Conservation (phyloP, 2,797 vertebrate genomes). For the Scarus forsteni region DNA sequence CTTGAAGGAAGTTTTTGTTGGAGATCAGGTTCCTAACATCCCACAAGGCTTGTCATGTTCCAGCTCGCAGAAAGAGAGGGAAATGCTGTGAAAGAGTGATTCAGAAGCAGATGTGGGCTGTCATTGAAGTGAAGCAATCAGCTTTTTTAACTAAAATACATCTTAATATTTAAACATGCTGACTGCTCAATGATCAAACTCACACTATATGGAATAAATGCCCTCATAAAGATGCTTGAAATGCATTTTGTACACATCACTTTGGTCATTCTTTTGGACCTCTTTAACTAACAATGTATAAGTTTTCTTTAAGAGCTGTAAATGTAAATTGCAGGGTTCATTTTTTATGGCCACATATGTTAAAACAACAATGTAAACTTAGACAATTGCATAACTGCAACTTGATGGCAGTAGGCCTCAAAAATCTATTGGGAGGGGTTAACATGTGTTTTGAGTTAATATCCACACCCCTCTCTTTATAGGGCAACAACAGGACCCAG, state of each 20-base stretch:
- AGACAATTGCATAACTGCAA: slow-evolving; percentile 36
- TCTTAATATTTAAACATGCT: not conserved
- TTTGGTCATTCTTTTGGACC: not conserved
- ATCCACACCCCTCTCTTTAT: slow-evolving; percentile 42
- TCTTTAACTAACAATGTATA: not conserved
- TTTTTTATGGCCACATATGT: slow-evolving; percentile 21
- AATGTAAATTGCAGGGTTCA: slow-evolving; percentile 9
- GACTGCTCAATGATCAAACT: not conserved
- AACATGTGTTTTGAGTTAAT: slow-evolving; percentile 72
- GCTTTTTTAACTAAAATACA: too few relatives aligned
- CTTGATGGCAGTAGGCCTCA: slow-evolving; percentile 29
- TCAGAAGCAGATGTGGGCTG: slow-evolving; percentile 36
- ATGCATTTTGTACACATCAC: too few relatives aligned
- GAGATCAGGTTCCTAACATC: slow-evolving; percentile 56
- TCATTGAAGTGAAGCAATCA: not conserved
- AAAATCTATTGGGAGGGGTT: slow-evolving; percentile 47
- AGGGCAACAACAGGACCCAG: slow-evolving; percentile 27
- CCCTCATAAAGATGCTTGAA: too few relatives aligned
- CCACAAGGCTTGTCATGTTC: slow-evolving; percentile 46
- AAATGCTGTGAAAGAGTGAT: slow-evolving; percentile 45
- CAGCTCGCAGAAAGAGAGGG: slow-evolving; percentile 22
- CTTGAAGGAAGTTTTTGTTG: slow-evolving; percentile 58
- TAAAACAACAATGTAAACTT: slow-evolving; percentile 36
- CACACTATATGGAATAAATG: not conserved
- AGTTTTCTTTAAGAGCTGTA: not conserved